A percentile compares a stretch with the other conserved stretches of the same genome.
Conservation (phyloP, 2,113 vertebrate genomes). For the Entosphenus tridentatus region DNA sequence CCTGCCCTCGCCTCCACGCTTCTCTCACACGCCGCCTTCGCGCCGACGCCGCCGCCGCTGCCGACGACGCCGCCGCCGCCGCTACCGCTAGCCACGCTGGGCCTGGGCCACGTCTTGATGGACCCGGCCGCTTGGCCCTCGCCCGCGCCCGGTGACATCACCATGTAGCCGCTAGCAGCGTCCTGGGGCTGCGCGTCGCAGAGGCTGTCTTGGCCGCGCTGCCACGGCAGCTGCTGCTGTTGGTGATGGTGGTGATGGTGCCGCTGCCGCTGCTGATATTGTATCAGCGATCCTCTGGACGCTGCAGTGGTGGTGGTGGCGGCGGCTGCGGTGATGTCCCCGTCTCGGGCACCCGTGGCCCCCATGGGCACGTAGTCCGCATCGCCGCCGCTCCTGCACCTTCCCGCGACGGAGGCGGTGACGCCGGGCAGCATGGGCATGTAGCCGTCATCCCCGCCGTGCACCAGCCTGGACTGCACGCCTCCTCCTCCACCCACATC, state of each 20-base stretch:
- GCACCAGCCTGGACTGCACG: neutral
- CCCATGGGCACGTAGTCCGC: constrained; percentile 22
- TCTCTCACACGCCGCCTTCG: too few relatives aligned
- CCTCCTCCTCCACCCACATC: too few relatives aligned
- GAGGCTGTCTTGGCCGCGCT: too few relatives aligned
- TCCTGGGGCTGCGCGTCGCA: too few relatives aligned
- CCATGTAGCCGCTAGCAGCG: too few relatives aligned
- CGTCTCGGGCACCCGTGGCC: neutral
- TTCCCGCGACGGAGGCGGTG: constrained; percentile 26
- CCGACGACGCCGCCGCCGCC: too few relatives aligned
- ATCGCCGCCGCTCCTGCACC: constrained; percentile 43
- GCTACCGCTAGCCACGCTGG: too few relatives aligned
- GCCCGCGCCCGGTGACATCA: too few relatives aligned
- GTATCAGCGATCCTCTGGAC: neutral
- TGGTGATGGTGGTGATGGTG: neutral
- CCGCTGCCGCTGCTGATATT: neutral
- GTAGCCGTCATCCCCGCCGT: constrained; percentile 50
- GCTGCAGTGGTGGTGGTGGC: neutral
- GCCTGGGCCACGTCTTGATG: too few relatives aligned
- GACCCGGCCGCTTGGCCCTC: too few relatives aligned
- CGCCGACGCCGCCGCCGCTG: too few relatives aligned
- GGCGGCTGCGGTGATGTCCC: neutral
- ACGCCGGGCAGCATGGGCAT: constrained; percentile 88
- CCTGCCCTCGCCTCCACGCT: too few relatives aligned
- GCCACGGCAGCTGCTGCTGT: neutral